These are phyloP conservation scores for Aphelocoma californica DNA, from an alignment of 2,797 vertebrate species.

Conservation along the genomic window DNA sequence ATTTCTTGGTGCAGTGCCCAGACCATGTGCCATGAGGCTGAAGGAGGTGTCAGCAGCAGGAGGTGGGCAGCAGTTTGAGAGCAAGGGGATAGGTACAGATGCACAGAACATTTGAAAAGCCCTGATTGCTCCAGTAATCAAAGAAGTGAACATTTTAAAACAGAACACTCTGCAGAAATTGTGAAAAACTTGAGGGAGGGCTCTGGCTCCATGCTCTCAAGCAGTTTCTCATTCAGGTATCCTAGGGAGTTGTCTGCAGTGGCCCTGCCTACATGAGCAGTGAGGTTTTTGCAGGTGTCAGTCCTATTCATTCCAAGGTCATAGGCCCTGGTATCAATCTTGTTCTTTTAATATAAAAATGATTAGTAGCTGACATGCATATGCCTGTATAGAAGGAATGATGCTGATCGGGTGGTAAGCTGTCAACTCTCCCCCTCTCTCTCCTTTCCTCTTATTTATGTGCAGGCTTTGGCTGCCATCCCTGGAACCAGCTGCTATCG, in stretches of 20 bases:
- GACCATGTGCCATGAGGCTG: background rate
- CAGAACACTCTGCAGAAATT: background rate
- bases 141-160: background rate
- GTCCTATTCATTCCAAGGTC: background rate
- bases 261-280: background rate
- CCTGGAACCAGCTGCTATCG: background rate
- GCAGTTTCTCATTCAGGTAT: background rate
- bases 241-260: background rate
- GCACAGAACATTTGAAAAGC: background rate
- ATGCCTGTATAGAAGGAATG: background rate
- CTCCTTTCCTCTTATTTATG: background rate
- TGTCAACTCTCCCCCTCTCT: background rate
- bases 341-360: background rate
- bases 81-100: background rate
- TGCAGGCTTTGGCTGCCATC: constrained; percentile 13
- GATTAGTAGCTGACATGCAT: background rate
- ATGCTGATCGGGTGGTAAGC: background rate
- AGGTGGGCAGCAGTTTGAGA: background rate
- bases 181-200: background rate
- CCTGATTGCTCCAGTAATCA: background rate
- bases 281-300: background rate
- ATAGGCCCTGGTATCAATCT: background rate
- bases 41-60: background rate
- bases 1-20: background rate
- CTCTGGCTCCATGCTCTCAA: background rate